phyloP scores from a whole-genome alignment of 2,113 vertebrate genomes.

The Boulengeromyrus knoepffleri region DNA sequence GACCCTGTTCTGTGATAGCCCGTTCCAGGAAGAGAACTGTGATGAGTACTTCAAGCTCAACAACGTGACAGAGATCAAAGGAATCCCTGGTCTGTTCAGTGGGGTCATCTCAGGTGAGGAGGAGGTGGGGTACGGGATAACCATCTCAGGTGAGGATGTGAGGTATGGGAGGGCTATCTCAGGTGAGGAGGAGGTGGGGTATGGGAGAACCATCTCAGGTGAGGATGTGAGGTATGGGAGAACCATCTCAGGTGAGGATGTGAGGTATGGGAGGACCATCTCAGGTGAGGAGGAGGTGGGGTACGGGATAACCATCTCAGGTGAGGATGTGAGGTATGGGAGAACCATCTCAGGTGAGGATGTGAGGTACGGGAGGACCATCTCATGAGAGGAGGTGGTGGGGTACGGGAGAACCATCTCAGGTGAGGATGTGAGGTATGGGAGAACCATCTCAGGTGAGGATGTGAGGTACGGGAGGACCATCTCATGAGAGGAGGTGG shows the following conservation, averaged over 20 bases:
- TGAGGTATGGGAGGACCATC: neutral
- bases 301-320: conserved; percentile 50
- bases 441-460: conserved; percentile 65
- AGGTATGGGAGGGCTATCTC: conserved; percentile 51
- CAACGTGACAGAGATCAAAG: conserved; percentile 74
- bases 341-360: conserved; percentile 59
- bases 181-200: conserved; percentile 48
- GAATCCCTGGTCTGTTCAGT: conserved; percentile 78
- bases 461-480: neutral
- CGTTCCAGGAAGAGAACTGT: conserved; percentile 56
- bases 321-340: conserved; percentile 43
- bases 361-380: neutral
- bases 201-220: neutral
- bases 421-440: neutral
- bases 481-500: conserved; percentile 47
- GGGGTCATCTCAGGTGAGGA: conserved; percentile 68
- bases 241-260: conserved; percentile 64
- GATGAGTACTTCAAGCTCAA: conserved; percentile 75
- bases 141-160: neutral
- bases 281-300: too few relatives aligned
- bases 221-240: conserved; percentile 1
- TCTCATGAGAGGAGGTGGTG: conserved; percentile 58
- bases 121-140: neutral
- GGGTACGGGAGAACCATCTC: neutral
- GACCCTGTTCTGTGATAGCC: conserved; percentile 66